Conservation (phyloP, 1,140 invertebrate genomes). For the Mactra quadrangularis region DNA sequence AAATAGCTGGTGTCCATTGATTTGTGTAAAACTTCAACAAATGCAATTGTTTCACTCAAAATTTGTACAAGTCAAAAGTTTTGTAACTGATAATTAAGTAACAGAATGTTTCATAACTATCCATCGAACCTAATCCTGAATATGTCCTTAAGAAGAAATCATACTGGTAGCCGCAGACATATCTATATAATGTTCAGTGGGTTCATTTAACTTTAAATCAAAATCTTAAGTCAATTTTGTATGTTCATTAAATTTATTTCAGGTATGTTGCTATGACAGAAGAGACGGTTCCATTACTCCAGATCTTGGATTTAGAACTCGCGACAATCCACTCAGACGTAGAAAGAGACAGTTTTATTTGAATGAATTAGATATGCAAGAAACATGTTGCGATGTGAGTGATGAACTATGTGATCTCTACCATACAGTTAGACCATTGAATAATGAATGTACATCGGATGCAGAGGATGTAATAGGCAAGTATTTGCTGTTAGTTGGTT, state of each 20-base stretch:
- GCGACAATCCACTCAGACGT: neutral
- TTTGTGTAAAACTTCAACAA: too few relatives aligned
- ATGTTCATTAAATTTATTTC: neutral
- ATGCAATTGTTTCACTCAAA: too few relatives aligned
- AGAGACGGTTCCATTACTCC: neutral
- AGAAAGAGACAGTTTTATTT: neutral
- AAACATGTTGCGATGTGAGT: neutral
- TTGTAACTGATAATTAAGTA: too few relatives aligned
- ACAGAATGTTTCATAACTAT: too few relatives aligned
- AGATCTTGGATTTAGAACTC: conserved; percentile 3
- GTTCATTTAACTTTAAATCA: too few relatives aligned
- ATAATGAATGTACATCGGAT: neutral
- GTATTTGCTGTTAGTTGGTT: neutral
- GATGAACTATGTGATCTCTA: neutral
- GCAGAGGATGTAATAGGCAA: neutral
- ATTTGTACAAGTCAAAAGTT: too few relatives aligned
- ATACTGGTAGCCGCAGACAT: too few relatives aligned
- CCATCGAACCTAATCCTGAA: too few relatives aligned
- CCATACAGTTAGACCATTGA: conserved; percentile 6
- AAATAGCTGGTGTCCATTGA: too few relatives aligned
- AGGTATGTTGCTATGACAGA: neutral
- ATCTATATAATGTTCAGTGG: too few relatives aligned
- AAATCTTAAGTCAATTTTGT: too few relatives aligned
- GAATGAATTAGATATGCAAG: neutral
- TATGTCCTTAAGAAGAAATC: too few relatives aligned